Evolutionary conservation across 2,797 vertebrate genomes (phyloP).

Genomic region (Jordanella pulchra): DNA sequence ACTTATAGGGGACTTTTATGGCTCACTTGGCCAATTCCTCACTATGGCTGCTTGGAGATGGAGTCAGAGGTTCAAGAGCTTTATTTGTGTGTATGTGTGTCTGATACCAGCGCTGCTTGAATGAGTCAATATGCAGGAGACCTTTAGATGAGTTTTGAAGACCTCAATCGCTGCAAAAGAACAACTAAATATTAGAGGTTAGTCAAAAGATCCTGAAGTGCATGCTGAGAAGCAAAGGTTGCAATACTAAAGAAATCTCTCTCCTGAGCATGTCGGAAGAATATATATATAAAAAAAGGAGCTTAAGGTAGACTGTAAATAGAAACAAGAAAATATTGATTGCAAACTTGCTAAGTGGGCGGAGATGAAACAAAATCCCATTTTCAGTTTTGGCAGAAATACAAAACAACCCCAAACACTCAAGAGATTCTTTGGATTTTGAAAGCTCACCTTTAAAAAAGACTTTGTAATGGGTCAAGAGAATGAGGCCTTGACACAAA

Average conservation of each 20-base stretch:
- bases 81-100: constrained; percentile 40
- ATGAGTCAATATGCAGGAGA: constrained; percentile 54
- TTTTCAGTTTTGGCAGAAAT: constrained; percentile 22
- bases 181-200: constrained; percentile 51
- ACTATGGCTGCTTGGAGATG: constrained; percentile 38
- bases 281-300: constrained; percentile 12
- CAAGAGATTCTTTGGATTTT: constrained; percentile 27
- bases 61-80: constrained; percentile 65
- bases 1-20: constrained; percentile 57
- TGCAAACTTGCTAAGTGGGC: constrained; percentile 14
- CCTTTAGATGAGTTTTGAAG: constrained; percentile 52
- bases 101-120: constrained; percentile 35
- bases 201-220: constrained; percentile 33
- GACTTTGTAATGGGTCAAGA: constrained; percentile 32
- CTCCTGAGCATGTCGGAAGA: constrained; percentile 26
- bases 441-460: constrained; percentile 25
- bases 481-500: constrained; percentile 24
- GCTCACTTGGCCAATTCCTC: constrained; percentile 46
- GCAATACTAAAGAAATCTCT: constrained; percentile 26
- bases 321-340: constrained; percentile 17
- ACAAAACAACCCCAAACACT: constrained; percentile 21
- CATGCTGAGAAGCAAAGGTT: constrained; percentile 39
- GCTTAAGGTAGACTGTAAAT: constrained; percentile 18
- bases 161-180: constrained; percentile 44
- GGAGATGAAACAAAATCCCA: background rate